Evolutionary conservation across 2,797 vertebrate genomes (phyloP).

Genomic region (Mormyrops attenuatus): DNA sequence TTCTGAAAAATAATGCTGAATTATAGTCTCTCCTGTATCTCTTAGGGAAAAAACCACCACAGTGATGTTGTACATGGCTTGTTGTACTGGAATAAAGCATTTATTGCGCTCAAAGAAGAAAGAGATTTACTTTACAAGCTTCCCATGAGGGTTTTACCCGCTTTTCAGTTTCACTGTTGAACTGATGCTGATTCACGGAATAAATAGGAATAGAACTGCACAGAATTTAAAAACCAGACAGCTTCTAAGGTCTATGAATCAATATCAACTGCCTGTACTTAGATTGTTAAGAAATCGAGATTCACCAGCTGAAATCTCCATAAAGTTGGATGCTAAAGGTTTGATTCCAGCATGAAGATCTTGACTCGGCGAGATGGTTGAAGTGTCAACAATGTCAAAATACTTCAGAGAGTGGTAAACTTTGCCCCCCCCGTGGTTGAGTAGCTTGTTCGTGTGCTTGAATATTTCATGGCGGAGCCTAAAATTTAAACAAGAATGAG

Average conservation of each 20-base stretch:
- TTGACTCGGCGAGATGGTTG: slow-evolving; percentile 42
- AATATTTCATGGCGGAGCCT: slow-evolving; percentile 48
- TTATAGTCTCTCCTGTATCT: background rate
- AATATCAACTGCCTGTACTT: background rate
- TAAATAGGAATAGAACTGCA: background rate
- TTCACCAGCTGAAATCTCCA: slow-evolving; percentile 36
- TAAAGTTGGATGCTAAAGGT: slow-evolving; percentile 41
- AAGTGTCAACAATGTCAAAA: slow-evolving; percentile 45
- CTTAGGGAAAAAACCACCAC: background rate
- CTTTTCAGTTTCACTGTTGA: background rate
- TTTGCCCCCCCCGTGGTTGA: slow-evolving; percentile 40
- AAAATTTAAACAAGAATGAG: slow-evolving; percentile 39
- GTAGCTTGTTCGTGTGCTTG: slow-evolving; percentile 44
- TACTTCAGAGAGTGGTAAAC: slow-evolving; percentile 47
- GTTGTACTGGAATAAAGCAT: background rate
- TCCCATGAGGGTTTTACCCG: background rate
- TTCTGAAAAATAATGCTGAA: background rate
- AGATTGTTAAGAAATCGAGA: background rate
- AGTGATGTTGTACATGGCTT: background rate
- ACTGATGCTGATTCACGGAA: background rate
- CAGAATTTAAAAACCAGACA: background rate
- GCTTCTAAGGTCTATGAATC: background rate
- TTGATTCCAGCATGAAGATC: slow-evolving; percentile 47
- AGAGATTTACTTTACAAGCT: background rate
- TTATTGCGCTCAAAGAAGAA: background rate